phyloP scores from a whole-genome alignment of 1,140 invertebrate genomes.

The Lordiphosa collinella region DNA sequence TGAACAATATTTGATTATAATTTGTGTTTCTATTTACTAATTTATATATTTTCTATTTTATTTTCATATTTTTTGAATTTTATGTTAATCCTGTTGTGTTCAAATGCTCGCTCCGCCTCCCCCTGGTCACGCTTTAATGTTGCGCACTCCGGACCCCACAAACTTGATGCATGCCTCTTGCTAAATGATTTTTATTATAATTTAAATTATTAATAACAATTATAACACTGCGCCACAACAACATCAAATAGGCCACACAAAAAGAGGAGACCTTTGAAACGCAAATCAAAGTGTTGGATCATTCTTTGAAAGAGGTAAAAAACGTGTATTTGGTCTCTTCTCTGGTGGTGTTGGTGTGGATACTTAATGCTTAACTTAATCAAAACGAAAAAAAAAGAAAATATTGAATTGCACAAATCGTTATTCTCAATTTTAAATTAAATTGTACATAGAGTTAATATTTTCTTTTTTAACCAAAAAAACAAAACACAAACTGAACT shows the following conservation, averaged over 20 bases:
- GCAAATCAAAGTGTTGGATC: conserved; percentile 94
- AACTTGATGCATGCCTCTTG: not conserved
- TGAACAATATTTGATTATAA: conserved; percentile 26
- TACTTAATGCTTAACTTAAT: conserved; percentile 14
- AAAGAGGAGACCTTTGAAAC: conserved; percentile 97
- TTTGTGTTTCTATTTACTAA: conserved; percentile 37
- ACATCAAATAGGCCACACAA: conserved; percentile 89
- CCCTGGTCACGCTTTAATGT: conserved; percentile 1
- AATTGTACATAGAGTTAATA: conserved; percentile 77
- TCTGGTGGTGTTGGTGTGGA: conserved; percentile 48
- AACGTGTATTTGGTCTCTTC: conserved; percentile 20
- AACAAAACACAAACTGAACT: conserved; percentile 15
- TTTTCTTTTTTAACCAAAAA: conserved; percentile 65
- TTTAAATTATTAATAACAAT: not conserved
- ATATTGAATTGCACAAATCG: conserved; percentile 79
- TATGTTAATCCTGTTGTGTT: conserved; percentile 52
- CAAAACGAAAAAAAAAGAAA: conserved; percentile 56
- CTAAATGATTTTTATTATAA: not conserved
- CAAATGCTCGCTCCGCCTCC: conserved; percentile 10
- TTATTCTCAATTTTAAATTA: conserved; percentile 79
- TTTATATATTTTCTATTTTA: conserved; percentile 57
- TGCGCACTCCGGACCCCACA: conserved; percentile 24
- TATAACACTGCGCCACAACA: conserved; percentile 20
- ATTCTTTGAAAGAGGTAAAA: conserved; percentile 95
- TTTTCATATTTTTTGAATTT: conserved; percentile 62